phyloP scores from a whole-genome alignment of 2,113 vertebrate genomes.

The Lycaon pictus region DNA sequence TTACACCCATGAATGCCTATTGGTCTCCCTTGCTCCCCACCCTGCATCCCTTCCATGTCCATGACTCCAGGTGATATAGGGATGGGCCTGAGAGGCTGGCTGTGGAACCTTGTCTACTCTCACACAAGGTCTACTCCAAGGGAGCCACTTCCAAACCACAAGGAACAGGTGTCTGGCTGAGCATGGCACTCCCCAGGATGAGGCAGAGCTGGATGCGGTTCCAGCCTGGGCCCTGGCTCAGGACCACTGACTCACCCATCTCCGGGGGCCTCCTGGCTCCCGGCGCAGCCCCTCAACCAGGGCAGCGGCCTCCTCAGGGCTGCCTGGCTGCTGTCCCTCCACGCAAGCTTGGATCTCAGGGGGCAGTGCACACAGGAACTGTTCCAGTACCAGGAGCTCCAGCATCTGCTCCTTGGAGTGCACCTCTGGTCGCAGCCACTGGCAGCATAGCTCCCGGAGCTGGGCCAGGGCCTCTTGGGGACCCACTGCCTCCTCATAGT shows the following conservation, averaged over 20 bases:
- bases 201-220: background rate
- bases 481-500: conserved; percentile 67
- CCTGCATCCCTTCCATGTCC: background rate
- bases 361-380: conserved; percentile 79
- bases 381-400: conserved; percentile 82
- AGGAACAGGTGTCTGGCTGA: too few relatives aligned
- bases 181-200: background rate
- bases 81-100: background rate
- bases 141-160: background rate
- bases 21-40: background rate
- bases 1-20: background rate
- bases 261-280: conserved; percentile 60
- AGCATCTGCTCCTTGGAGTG: conserved; percentile 82
- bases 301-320: conserved; percentile 75
- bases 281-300: conserved; percentile 69
- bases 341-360: conserved; percentile 69
- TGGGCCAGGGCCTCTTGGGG: conserved; percentile 70
- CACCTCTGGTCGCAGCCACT: conserved; percentile 78
- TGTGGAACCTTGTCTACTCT: background rate
- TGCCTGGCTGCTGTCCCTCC: conserved; percentile 64
- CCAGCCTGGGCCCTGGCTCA: background rate
- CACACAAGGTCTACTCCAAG: background rate
- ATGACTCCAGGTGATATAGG: background rate
- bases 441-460: conserved; percentile 76
- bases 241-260: conserved; percentile 65